phyloP scores from a whole-genome alignment of 1,140 invertebrate species.

The Tetramorium simillimum region DNA sequence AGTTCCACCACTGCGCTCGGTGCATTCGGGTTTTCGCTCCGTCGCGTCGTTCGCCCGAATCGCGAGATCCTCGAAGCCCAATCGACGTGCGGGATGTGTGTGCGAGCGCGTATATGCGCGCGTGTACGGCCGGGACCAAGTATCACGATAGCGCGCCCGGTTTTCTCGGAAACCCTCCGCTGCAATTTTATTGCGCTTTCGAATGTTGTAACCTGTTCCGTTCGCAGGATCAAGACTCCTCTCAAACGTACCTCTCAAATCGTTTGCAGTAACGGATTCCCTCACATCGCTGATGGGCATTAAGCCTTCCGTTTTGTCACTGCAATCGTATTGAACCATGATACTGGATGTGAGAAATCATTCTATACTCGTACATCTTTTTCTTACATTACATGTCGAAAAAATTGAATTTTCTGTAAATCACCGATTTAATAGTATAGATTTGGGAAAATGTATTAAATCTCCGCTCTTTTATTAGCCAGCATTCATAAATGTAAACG shows the following conservation, averaged over 20 bases:
- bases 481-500: conserved; percentile 1
- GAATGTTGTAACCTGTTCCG: conserved; percentile 23
- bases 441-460: not conserved
- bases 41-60: conserved; percentile 34
- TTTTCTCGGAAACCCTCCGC: conserved; percentile 17
- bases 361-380: not conserved
- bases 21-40: conserved; percentile 32
- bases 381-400: not conserved
- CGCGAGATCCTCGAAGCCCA: conserved; percentile 7
- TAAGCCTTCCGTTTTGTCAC: not conserved
- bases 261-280: conserved; percentile 29
- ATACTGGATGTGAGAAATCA: not conserved
- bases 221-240: conserved; percentile 14
- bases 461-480: not conserved
- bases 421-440: not conserved
- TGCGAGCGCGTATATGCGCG: not conserved
- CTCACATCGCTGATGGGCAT: not conserved
- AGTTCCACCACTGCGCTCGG: not conserved
- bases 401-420: not conserved
- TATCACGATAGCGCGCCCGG: conserved; percentile 31
- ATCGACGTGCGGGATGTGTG: conserved; percentile 34
- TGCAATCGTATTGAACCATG: not conserved
- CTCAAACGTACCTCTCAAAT: not conserved
- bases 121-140: conserved; percentile 34
- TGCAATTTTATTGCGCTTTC: conserved; percentile 37